A percentile compares a stretch with the other conserved stretches of the same genome.
Evolutionary conservation across 2,888 invertebrate genomes (phyloP).

Genomic region (Drosophila kuntzei): DNA sequence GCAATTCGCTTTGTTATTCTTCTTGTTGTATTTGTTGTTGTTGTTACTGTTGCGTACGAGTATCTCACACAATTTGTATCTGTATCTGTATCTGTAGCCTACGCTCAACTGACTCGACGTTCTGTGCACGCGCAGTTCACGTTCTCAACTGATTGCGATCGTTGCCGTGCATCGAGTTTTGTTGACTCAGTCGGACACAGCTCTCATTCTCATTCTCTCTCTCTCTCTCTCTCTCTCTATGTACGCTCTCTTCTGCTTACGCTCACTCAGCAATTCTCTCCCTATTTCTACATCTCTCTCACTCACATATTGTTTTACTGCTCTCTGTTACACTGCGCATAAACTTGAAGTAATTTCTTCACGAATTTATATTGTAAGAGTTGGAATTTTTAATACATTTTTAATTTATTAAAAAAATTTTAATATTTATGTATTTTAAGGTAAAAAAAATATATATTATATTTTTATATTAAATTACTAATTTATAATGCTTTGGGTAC

Average conservation of each 20-base stretch:
- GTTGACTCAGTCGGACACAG: conserved; percentile 44
- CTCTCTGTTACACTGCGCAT: conserved; percentile 37
- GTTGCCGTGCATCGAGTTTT: conserved; percentile 69
- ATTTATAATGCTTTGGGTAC: no score
- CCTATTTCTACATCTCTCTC: background rate
- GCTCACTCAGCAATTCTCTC: conserved; percentile 18
- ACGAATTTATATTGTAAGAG: background rate
- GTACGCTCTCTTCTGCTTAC: conserved; percentile 21
- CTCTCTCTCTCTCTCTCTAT: background rate
- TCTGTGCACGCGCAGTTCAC: conserved; percentile 63
- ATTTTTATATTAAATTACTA: background rate
- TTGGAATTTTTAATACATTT: background rate
- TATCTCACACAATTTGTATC: conserved; percentile 46
- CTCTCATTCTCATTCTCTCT: conserved; percentile 9
- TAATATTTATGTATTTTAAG: background rate
- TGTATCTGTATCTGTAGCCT: conserved; percentile 41
- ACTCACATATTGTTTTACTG: background rate
- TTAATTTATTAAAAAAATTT: background rate
- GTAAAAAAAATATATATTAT: no score
- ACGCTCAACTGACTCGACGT: conserved; percentile 23
- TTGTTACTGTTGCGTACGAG: conserved; percentile 48
- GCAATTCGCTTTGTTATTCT: conserved; percentile 58
- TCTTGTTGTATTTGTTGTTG: conserved; percentile 9
- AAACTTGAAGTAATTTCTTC: background rate
- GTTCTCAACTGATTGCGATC: conserved; percentile 75